Conservation (phyloP, 2,888 invertebrate genomes). For the Ceratothoa steindachneri region DNA sequence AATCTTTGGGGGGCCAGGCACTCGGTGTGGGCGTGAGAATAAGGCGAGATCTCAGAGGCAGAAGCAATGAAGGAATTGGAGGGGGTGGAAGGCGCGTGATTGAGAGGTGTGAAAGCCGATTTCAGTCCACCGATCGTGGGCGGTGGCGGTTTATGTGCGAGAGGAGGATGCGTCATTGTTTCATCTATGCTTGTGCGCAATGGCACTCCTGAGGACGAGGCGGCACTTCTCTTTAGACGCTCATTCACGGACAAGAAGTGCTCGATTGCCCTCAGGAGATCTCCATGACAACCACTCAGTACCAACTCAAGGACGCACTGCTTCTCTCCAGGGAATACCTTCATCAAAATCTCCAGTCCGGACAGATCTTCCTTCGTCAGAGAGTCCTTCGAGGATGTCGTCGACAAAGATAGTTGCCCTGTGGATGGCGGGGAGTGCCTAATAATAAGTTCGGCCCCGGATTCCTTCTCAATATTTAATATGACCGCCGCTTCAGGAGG, state of each 20-base stretch:
- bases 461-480: too few species aligned
- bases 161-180: slow-evolving; percentile 12
- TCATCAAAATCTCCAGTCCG: slow-evolving; percentile 66
- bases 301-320: slow-evolving; percentile 82
- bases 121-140: slow-evolving; percentile 42
- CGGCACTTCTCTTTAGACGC: slow-evolving; percentile 9
- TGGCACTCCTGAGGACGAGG: neutral
- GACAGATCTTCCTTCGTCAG: slow-evolving; percentile 9
- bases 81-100: neutral
- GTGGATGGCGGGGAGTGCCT: neutral
- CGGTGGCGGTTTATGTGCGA: slow-evolving; percentile 18
- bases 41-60: slow-evolving; percentile 16
- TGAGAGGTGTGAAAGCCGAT: slow-evolving; percentile 45
- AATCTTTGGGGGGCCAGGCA: slow-evolving; percentile 26
- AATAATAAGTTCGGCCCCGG: neutral
- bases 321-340: slow-evolving; percentile 85
- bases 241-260: slow-evolving; percentile 62
- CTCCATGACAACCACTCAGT: slow-evolving; percentile 86
- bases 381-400: neutral
- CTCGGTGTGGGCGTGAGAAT: slow-evolving; percentile 22
- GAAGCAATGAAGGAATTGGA: slow-evolving; percentile 24
- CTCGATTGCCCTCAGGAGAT: slow-evolving; percentile 82
- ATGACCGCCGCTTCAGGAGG: too few species aligned
- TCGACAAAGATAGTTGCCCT: neutral
- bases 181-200: slow-evolving; percentile 10